Conservation (phyloP, 2,113 vertebrate species). For the Chaenogobius annularis region DNA sequence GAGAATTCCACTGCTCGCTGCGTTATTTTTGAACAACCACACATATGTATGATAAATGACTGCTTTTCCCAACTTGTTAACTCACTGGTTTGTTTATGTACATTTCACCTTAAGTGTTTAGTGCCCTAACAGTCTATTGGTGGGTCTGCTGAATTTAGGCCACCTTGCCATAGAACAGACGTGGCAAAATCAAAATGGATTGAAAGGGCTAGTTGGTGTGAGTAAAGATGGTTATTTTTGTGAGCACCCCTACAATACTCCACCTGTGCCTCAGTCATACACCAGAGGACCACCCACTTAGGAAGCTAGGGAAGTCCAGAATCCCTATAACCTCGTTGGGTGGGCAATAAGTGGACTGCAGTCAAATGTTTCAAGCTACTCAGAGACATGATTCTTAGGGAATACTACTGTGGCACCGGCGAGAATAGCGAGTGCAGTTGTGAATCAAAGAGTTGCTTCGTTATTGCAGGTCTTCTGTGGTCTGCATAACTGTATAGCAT, state of each 20-base stretch:
- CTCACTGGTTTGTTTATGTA: slow-evolving; percentile 53
- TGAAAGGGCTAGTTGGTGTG: slow-evolving; percentile 55
- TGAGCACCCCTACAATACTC: slow-evolving; percentile 82
- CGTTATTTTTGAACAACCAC: no score
- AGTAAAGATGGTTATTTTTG: slow-evolving; percentile 69
- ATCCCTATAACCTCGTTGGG: slow-evolving; percentile 83
- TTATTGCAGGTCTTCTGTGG: slow-evolving; percentile 28
- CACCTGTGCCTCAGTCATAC: slow-evolving; percentile 83
- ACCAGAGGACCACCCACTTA: slow-evolving; percentile 83
- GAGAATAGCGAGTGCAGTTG: slow-evolving; percentile 42
- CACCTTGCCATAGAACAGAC: slow-evolving; percentile 68
- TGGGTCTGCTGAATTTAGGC: slow-evolving; percentile 64
- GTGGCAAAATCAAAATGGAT: slow-evolving; percentile 49
- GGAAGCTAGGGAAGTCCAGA: slow-evolving; percentile 75
- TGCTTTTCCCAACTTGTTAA: slow-evolving; percentile 26
- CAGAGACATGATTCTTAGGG: slow-evolving; percentile 39
- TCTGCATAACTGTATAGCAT: no score
- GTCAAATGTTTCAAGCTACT: slow-evolving; percentile 77
- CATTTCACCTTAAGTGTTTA: slow-evolving; percentile 58
- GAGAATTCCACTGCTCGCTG: no score
- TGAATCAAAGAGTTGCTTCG: slow-evolving; percentile 57
- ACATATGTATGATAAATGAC: slow-evolving; percentile 6
- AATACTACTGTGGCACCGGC: slow-evolving; percentile 55
- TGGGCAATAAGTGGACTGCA: slow-evolving; percentile 80
- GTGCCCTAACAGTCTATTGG: slow-evolving; percentile 59